Base-by-base conservation (phyloP, 1,140 invertebrate species). In the Solenopsis invicta region DNA sequence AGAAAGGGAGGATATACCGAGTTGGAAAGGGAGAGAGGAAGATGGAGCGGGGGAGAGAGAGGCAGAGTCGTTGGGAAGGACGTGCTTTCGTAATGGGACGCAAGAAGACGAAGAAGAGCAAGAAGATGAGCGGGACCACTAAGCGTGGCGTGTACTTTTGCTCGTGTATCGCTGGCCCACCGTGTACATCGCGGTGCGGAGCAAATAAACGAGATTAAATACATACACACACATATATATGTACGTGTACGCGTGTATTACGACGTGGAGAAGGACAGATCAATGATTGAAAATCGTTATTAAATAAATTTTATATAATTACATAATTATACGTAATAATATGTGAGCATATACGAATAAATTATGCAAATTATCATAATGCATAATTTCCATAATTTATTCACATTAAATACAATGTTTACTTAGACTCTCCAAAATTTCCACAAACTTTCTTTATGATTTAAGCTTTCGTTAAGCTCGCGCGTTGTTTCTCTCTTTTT, bases 1-100 rank as follows among this genome's bases (percentile, higher is more conserved):
- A 45, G 34, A 72, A 52, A 37, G 56, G 74, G 45, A n/a, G 10
- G 9, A 45, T 61, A 45, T 61, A 52, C 18, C 41, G 37, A 66
- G 50, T 80, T 48, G 13, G n/a, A 29, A 29, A 24, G 29, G 18
- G 56, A 62, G 69, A 34, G 74, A 74, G 18, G 48, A 24, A 75
- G 76, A 74, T 48, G 50, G 64, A 0, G 24, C 13, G 16, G 41
- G 54, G 18, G 9, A 56, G 24, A 64, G 50, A 29, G n/a, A 67
- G 71, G 50, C 16, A 24, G 59, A 69, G 48, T 52, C 50, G 69
- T 80, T 72, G 64, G 52, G 77, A 50, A 66, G 71, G 71, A 89
- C 52, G 85, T 81, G 71, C 81, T 72, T 59, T 67, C 62, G 45
- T 80, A 77, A 86, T 85, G 81, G 45, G 80, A 82, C 66, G 29